These are phyloP conservation scores for Tetraodon nigroviridis DNA, from an alignment of 2,113 vertebrate species.

Conservation along the genomic window DNA sequence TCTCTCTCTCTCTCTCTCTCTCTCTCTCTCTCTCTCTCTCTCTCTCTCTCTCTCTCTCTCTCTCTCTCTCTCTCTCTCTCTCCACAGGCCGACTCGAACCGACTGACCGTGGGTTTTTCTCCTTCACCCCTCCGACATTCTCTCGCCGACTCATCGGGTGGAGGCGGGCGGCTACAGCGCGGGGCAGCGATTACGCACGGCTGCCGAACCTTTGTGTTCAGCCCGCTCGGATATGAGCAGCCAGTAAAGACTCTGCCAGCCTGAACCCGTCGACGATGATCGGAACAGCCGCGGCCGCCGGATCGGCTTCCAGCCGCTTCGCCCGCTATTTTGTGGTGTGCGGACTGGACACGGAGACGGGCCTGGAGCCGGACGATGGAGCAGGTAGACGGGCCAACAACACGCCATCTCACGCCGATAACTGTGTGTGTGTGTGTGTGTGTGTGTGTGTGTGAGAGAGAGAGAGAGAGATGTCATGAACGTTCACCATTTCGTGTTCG, in stretches of 20 bases:
- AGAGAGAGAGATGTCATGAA: too few relatives aligned
- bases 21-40: not conserved
- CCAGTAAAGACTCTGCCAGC: not conserved
- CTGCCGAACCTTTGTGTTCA: conserved; percentile 11
- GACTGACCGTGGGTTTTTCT: conserved; percentile 41
- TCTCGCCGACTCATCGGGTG: conserved; percentile 12
- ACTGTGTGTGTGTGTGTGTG: too few relatives aligned
- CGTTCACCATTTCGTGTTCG: not conserved
- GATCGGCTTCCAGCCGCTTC: conserved; percentile 83
- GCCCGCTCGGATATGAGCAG: not conserved
- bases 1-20: not conserved
- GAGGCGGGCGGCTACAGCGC: not conserved
- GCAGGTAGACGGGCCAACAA: conserved; percentile 72
- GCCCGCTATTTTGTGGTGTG: conserved; percentile 91
- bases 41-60: not conserved
- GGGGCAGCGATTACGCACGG: not conserved
- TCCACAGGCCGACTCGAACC: conserved; percentile 11
- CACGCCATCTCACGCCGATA: not conserved
- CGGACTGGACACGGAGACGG: conserved; percentile 88
- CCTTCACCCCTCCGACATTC: conserved; percentile 39
- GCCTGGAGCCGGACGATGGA: conserved; percentile 89
- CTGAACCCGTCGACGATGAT: conserved; percentile 53
- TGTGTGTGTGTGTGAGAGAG: too few relatives aligned
- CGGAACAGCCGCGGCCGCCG: conserved; percentile 39
- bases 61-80: too few relatives aligned